These are phyloP conservation scores for Lepidostoma basale DNA, from an alignment of 1,140 invertebrate genomes.

Conservation along the genomic window DNA sequence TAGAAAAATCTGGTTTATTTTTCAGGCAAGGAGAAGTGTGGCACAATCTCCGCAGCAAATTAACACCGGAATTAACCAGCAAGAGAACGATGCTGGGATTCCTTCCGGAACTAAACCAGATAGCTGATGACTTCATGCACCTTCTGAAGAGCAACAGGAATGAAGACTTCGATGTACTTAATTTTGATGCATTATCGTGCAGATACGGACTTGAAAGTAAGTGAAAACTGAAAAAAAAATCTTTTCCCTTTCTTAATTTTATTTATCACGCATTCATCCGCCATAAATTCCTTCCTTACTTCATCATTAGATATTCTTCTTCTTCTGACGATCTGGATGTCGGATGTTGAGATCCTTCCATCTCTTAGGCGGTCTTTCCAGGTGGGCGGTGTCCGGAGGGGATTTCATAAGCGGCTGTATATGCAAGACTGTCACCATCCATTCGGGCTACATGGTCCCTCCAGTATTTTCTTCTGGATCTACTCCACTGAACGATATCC, in stretches of 20 bases:
- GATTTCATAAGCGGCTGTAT: too few relatives aligned
- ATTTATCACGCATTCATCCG: too few relatives aligned
- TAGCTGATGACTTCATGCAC: slow-evolving; percentile 80
- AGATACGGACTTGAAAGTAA: slow-evolving; percentile 80
- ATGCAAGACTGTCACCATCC: too few relatives aligned
- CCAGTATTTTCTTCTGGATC: too few relatives aligned
- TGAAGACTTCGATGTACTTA: slow-evolving; percentile 58
- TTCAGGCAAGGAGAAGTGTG: slow-evolving; percentile 80
- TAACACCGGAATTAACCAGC: slow-evolving; percentile 80
- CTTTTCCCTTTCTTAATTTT: too few relatives aligned
- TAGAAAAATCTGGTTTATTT: neutral
- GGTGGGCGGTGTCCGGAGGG: too few relatives aligned
- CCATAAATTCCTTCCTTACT: too few relatives aligned
- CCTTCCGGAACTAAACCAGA: slow-evolving; percentile 75
- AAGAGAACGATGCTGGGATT: slow-evolving; percentile 78
- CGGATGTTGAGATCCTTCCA: neutral
- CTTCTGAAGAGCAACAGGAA: slow-evolving; percentile 65
- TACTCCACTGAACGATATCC: too few relatives aligned
- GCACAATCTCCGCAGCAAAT: slow-evolving; percentile 72
- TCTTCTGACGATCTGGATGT: neutral
- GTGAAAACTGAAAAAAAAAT: too few relatives aligned
- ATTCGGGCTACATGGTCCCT: too few relatives aligned
- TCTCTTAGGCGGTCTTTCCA: too few relatives aligned
- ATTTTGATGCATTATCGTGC: slow-evolving; percentile 76
- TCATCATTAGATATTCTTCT: too few relatives aligned